These are phyloP conservation scores for Ophioninae sp. DNA, from an alignment of 2,888 invertebrate genomes.

Conservation along the genomic window DNA sequence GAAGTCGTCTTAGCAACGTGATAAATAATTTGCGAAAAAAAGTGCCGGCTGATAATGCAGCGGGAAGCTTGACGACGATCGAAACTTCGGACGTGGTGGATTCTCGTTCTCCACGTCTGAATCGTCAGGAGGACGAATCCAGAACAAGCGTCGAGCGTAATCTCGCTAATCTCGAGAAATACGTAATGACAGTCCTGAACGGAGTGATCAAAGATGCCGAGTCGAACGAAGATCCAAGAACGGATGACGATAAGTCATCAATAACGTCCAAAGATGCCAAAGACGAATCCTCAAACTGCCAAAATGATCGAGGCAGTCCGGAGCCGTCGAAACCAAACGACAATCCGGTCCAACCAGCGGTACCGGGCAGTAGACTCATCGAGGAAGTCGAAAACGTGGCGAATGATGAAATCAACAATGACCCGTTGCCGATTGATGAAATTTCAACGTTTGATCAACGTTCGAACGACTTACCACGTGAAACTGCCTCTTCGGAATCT, in stretches of 20 bases:
- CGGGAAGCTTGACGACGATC: not conserved
- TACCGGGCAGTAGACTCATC: constrained; percentile 56
- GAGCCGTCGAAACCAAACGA: constrained; percentile 73
- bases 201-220: constrained; percentile 78
- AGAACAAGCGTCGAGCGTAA: constrained; percentile 74
- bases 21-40: constrained; percentile 78
- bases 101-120: not conserved
- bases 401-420: constrained; percentile 26
- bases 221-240: constrained; percentile 55
- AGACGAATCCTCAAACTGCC: not conserved
- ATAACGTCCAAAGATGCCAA: too few relatives aligned
- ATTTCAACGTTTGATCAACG: not conserved
- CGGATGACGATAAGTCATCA: constrained; percentile 26
- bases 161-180: constrained; percentile 77
- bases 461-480: not conserved
- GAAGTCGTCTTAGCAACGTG: constrained; percentile 78
- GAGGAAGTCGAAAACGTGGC: constrained; percentile 35
- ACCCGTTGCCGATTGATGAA: not conserved
- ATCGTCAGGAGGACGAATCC: constrained; percentile 54
- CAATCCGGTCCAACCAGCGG: constrained; percentile 72
- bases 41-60: constrained; percentile 68
- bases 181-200: constrained; percentile 79
- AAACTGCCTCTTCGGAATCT: not conserved
- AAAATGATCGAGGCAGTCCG: constrained; percentile 49
- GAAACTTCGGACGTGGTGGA: constrained; percentile 31